These are phyloP conservation scores for Syritta pipiens DNA, from an alignment of 2,888 invertebrate species.

Conservation along the genomic window DNA sequence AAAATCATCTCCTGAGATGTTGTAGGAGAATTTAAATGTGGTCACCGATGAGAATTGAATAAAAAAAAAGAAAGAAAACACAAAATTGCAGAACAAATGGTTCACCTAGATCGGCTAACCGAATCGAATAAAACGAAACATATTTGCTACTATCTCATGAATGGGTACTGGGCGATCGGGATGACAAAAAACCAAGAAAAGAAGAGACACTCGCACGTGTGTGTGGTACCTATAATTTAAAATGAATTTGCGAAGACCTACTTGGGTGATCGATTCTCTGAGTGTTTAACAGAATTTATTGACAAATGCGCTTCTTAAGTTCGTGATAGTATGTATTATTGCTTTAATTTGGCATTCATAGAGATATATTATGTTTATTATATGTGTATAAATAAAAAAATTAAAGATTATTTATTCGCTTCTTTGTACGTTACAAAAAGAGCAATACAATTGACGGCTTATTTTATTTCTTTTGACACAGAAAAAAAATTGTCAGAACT, in stretches of 20 bases:
- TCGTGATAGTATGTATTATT: conserved; percentile 30
- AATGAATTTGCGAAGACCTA: conserved; percentile 36
- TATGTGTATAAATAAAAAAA: conserved; percentile 15
- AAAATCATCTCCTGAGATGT: conserved; percentile 73
- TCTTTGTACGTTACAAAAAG: conserved; percentile 27
- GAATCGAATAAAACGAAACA: conserved; percentile 21
- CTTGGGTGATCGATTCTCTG: conserved; percentile 8
- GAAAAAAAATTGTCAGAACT: too few relatives aligned
- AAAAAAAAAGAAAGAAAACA: not conserved
- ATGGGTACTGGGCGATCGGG: conserved; percentile 8
- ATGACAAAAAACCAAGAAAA: too few relatives aligned
- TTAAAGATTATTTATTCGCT: conserved; percentile 33
- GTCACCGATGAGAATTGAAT: conserved; percentile 6
- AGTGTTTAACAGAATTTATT: conserved; percentile 32
- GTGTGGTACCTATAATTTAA: conserved; percentile 14
- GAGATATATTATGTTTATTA: conserved; percentile 23
- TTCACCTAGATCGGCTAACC: conserved; percentile 26
- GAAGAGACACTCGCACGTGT: not conserved
- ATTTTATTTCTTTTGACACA: conserved; percentile 13
- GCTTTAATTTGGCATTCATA: conserved; percentile 33
- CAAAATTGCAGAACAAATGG: conserved; percentile 32
- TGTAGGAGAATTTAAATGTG: conserved; percentile 69
- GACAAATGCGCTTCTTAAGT: conserved; percentile 44
- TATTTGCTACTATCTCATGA: conserved; percentile 20
- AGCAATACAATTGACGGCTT: conserved; percentile 16